phyloP scores from a whole-genome alignment of 2,888 invertebrate genomes.

The Spodoptera littoralis region DNA sequence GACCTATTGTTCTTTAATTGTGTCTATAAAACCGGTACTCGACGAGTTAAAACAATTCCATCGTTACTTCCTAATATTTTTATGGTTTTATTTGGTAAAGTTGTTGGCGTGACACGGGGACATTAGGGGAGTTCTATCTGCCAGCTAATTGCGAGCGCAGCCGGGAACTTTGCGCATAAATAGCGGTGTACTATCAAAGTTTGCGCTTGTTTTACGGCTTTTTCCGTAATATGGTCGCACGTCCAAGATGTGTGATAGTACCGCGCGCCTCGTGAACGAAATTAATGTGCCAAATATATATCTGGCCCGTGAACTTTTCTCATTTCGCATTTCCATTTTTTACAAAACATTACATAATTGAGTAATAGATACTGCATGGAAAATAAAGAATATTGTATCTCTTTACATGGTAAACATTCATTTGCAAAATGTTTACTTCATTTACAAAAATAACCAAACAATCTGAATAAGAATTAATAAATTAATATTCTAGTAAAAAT shows the following conservation, averaged over 20 bases:
- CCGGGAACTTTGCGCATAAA: conserved; percentile 55
- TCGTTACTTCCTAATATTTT: conserved; percentile 22
- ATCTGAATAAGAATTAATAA: too few species aligned
- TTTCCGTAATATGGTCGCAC: conserved; percentile 36
- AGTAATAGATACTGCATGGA: too few species aligned
- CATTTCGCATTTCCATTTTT: conserved; percentile 5
- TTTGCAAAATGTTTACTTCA: too few species aligned
- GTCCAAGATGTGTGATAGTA: conserved; percentile 24
- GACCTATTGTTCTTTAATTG: too few species aligned
- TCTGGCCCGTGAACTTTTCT: conserved; percentile 14
- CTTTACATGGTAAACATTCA: too few species aligned
- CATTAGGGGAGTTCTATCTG: conserved; percentile 52
- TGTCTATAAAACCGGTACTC: too few species aligned
- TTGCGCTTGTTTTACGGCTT: conserved; percentile 37
- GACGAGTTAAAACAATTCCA: conserved; percentile 24
- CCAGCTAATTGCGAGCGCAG: conserved; percentile 48
- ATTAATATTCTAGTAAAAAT: too few species aligned
- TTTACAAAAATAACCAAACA: too few species aligned
- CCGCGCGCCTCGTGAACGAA: conserved; percentile 1
- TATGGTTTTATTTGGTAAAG: conserved; percentile 33
- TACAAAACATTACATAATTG: too few species aligned
- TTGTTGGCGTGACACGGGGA: conserved; percentile 40
- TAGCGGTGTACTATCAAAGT: conserved; percentile 51
- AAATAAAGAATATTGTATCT: too few species aligned
- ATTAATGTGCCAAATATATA: conserved; percentile 23